Evolutionary conservation across 2,797 vertebrate genomes (phyloP), one percentile per base, ranked within the genome.

Genomic region (Gambusia yucatana): DNA sequence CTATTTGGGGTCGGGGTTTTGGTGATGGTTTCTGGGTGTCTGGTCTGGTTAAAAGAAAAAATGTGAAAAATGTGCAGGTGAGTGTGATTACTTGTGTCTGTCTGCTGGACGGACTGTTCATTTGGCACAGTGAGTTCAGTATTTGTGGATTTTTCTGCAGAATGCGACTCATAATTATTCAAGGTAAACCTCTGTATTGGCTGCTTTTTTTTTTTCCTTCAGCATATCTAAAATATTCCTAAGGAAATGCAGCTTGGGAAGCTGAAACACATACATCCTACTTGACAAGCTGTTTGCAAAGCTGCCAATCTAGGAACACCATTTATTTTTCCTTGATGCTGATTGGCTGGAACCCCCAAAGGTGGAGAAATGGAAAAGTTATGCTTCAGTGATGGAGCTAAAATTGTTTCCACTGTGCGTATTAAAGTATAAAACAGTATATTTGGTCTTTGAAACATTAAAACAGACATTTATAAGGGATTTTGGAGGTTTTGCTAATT

Each of bases 11-110:
- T 41, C 13, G 47, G 71, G 65, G 55, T 74, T 30, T 16, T 61
- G 55, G 75, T 17, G 28, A 25, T 25, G 55, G 39, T 47, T 20
- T 81, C 78, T 76, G 72, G 10, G 57, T 78, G 88, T 87, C 81
- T 89, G 75, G 71, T 72, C 48, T 41, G 1, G 44, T 43, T 41
- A 44, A 83, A 79, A 85, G 44, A 44, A 83, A 78, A 83, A 87
- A 92, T 87, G 84, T 83, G 79, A 88, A 75, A 86, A 88, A 88
- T 89, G 82, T 85, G 76, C 87, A 89, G 87, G 80, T 90, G 85
- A 87, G 22, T 79, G 81, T 77, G 73, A 88, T 88, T 84, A 84
- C 72, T 84, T 36, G 14, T 67, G 86, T 61, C 73, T 82, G 90
- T 77, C 84, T 82, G 83, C 76, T 81, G 70, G 61, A 47, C 5